A percentile compares a stretch with the other conserved stretches of the same genome.
Evolutionary conservation across 2,797 vertebrate species (phyloP).

Genomic region (Falco novaeseelandiae): DNA sequence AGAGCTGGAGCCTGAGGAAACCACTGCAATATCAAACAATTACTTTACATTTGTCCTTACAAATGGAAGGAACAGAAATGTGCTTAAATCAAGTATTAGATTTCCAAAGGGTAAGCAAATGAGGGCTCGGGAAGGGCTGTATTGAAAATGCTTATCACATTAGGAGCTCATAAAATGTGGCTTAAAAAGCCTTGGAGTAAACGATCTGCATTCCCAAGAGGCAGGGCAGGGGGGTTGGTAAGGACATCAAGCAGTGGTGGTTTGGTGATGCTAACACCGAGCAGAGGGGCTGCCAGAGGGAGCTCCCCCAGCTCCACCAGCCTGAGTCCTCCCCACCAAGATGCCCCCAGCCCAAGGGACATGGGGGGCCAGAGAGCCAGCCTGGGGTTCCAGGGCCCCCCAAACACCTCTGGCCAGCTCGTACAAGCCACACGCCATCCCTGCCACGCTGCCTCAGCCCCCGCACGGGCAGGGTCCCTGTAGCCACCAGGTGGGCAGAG

Average conservation of each 20-base stretch:
- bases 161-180: neutral
- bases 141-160: constrained; percentile 6
- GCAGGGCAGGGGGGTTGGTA: accelerated
- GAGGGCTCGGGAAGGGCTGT: neutral
- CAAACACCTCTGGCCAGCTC: neutral
- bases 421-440: neutral
- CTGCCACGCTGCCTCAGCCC: neutral
- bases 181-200: neutral
- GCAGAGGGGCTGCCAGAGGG: neutral
- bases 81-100: constrained; percentile 43
- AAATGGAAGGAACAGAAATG: constrained; percentile 43
- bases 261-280: accelerated
- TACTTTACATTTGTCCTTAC: constrained; percentile 60
- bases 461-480: accelerated
- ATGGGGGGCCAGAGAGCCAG: neutral
- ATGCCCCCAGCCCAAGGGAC: neutral
- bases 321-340: neutral
- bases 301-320: accelerated
- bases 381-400: neutral
- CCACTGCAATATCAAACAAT: constrained; percentile 49
- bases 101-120: constrained; percentile 47
- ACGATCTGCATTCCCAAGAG: neutral
- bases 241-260: accelerated
- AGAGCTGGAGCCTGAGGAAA: constrained; percentile 56
- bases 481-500: neutral